Conservation (phyloP, 1,140 invertebrate genomes). For the Intoshia linei region DNA sequence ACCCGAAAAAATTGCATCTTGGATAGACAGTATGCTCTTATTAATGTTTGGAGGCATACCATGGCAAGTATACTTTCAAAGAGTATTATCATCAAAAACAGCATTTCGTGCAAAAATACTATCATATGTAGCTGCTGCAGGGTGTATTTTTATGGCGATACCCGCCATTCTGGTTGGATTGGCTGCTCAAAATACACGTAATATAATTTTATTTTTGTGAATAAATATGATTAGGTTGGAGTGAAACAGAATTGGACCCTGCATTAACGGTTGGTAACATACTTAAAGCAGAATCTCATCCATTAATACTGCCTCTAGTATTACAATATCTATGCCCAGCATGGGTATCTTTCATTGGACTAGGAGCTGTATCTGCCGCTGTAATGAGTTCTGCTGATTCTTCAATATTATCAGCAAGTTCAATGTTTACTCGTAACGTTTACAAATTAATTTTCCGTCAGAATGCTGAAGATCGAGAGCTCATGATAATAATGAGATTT, state of each 20-base stretch:
- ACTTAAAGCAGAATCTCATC: too few species aligned
- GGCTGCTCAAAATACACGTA: constrained; percentile 65
- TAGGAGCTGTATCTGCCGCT: constrained; percentile 7
- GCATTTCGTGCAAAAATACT: constrained; percentile 58
- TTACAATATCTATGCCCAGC: constrained; percentile 6
- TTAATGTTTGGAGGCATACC: constrained; percentile 83
- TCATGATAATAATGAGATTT: constrained; percentile 79
- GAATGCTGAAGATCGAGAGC: constrained; percentile 32
- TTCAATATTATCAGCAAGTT: constrained; percentile 6
- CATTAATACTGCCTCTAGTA: not conserved
- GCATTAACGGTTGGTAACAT: too few species aligned
- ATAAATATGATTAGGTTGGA: too few species aligned
- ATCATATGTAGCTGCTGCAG: constrained; percentile 72
- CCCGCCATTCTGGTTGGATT: constrained; percentile 77
- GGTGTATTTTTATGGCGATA: constrained; percentile 74
- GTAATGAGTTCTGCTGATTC: constrained; percentile 8
- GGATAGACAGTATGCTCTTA: constrained; percentile 29
- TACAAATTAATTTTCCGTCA: constrained; percentile 8
- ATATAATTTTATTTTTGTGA: too few species aligned
- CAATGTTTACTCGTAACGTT: constrained; percentile 7
- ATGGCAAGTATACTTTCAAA: constrained; percentile 93
- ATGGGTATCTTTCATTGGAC: constrained; percentile 7
- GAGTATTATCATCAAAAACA: constrained; percentile 70
- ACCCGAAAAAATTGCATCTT: too few species aligned
- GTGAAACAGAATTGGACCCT: too few species aligned